These are phyloP conservation scores for Linepithema humile DNA, from an alignment of 1,140 invertebrate species.

Conservation along the genomic window DNA sequence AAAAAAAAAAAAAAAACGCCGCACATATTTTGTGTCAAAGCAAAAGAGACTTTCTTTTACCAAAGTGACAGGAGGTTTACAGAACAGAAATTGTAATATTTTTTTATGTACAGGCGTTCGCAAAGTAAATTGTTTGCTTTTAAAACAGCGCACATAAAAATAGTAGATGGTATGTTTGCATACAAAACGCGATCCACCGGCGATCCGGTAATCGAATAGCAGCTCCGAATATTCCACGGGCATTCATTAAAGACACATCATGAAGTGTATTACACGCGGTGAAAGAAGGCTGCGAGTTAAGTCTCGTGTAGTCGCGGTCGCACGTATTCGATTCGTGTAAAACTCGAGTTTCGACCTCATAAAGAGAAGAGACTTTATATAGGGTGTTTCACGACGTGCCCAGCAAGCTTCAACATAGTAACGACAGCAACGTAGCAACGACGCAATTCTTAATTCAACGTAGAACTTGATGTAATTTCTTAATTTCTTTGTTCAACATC, in stretches of 20 bases:
- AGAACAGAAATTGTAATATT: not conserved
- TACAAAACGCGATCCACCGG: slow-evolving; percentile 15
- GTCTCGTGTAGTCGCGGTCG: not conserved
- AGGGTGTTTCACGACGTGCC: not conserved
- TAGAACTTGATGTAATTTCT: no score
- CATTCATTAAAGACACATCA: slow-evolving; percentile 15
- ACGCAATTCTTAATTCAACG: not conserved
- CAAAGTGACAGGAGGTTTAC: slow-evolving; percentile 4
- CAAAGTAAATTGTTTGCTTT: slow-evolving; percentile 52
- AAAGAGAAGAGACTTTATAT: not conserved
- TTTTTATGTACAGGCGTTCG: not conserved
- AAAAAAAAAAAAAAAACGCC: not conserved
- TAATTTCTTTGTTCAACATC: no score
- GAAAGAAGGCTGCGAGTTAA: slow-evolving; percentile 18
- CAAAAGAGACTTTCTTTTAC: not conserved
- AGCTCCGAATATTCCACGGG: not conserved
- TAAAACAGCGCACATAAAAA: slow-evolving; percentile 32
- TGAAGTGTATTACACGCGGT: not conserved
- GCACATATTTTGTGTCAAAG: slow-evolving; percentile 7
- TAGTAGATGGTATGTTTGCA: slow-evolving; percentile 36
- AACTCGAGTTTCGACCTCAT: slow-evolving; percentile 14
- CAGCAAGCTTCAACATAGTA: not conserved
- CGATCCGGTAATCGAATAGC: slow-evolving; percentile 47
- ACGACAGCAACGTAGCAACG: no score
- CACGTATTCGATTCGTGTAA: not conserved